These are phyloP conservation scores for Pseudotriccus pelzelni DNA, from an alignment of 2,797 vertebrate genomes.

Conservation along the genomic window DNA sequence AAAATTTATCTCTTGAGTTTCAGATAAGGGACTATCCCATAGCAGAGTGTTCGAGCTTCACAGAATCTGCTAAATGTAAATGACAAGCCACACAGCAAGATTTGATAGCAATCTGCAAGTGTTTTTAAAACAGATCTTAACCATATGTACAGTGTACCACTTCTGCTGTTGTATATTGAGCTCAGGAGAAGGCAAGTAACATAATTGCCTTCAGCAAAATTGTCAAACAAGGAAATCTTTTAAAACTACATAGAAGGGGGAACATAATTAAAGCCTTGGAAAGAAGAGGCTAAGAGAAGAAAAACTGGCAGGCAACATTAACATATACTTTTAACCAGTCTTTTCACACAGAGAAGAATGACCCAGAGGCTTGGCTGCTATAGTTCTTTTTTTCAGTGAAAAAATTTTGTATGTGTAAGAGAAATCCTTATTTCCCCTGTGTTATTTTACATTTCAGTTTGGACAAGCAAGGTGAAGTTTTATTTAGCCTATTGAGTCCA, in stretches of 20 bases:
- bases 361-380: background rate
- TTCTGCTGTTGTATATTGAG: constrained; percentile 9
- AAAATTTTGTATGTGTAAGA: background rate
- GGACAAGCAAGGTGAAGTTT: background rate
- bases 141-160: background rate
- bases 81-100: background rate
- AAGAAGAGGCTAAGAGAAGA: background rate
- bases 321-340: background rate
- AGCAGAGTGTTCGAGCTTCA: background rate
- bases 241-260: background rate
- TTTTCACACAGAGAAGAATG: background rate
- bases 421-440: background rate
- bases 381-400: background rate
- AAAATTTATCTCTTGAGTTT: background rate
- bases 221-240: constrained; percentile 43
- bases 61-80: background rate
- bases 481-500: constrained; percentile 7
- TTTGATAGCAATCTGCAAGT: background rate
- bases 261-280: background rate
- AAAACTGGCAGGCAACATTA: background rate
- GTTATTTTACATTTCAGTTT: constrained; percentile 1
- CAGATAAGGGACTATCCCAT: background rate
- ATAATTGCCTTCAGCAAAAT: constrained; percentile 44
- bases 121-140: constrained; percentile 17
- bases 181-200: constrained; percentile 28